These are phyloP conservation scores for Tribolium madens DNA, from an alignment of 1,140 invertebrate species.

Conservation along the genomic window DNA sequence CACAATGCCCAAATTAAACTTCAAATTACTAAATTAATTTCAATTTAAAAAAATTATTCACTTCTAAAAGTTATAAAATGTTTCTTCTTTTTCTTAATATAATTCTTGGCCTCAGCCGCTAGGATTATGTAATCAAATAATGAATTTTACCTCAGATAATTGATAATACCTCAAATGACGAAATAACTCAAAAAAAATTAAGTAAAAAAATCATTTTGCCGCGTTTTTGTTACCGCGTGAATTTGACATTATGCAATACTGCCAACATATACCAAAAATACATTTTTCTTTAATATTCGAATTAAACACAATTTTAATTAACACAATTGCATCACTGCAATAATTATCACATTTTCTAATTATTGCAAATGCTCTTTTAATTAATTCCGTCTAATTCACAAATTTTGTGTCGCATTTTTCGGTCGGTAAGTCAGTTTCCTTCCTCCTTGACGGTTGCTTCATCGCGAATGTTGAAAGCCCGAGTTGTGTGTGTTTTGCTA, in stretches of 20 bases:
- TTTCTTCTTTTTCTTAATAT: too few relatives aligned
- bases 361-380: background rate
- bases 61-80: too few relatives aligned
- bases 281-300: background rate
- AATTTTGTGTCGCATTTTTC: background rate
- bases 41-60: too few relatives aligned
- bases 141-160: too few relatives aligned
- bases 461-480: background rate
- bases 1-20: too few relatives aligned
- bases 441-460: background rate
- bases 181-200: background rate
- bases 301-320: background rate
- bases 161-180: too few relatives aligned
- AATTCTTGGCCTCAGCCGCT: too few relatives aligned
- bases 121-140: too few relatives aligned
- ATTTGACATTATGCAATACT: background rate
- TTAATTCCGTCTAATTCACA: background rate
- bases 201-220: background rate
- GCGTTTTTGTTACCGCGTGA: background rate
- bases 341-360: background rate
- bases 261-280: background rate
- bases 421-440: constrained; percentile 4
- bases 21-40: too few relatives aligned
- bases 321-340: background rate
- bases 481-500: background rate